A percentile compares a stretch with the other conserved stretches of the same genome.
These are phyloP conservation scores for Noctua janthina DNA, from an alignment of 2,888 invertebrate species.

Conservation along the genomic window DNA sequence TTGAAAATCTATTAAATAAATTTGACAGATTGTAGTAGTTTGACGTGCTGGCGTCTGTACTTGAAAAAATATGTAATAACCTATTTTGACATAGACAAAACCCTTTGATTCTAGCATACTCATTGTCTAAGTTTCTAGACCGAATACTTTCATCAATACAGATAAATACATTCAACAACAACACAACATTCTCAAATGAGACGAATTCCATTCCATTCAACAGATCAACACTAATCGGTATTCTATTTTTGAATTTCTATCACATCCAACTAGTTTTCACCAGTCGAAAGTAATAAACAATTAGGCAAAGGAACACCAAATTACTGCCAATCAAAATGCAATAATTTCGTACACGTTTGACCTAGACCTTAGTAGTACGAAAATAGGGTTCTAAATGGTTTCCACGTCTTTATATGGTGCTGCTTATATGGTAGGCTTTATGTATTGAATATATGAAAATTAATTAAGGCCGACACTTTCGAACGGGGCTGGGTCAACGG, in stretches of 20 bases:
- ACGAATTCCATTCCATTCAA: slow-evolving; percentile 14
- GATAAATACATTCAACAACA: background rate
- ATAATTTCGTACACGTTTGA: slow-evolving; percentile 65
- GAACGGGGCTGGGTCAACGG: slow-evolving; percentile 63
- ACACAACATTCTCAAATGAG: slow-evolving; percentile 24
- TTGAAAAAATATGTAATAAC: background rate
- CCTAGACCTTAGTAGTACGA: slow-evolving; percentile 70
- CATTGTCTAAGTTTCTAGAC: slow-evolving; percentile 12
- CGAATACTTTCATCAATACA: slow-evolving; percentile 3
- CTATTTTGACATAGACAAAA: background rate
- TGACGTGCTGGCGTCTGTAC: too few species aligned
- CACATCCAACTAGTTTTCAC: slow-evolving; percentile 36
- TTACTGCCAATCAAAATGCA: slow-evolving; percentile 57
- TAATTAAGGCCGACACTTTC: slow-evolving; percentile 73
- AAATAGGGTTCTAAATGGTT: slow-evolving; percentile 45
- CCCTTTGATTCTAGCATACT: background rate
- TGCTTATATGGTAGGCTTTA: slow-evolving; percentile 64
- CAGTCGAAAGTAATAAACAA: slow-evolving; percentile 48
- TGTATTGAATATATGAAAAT: slow-evolving; percentile 71
- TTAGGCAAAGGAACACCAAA: slow-evolving; percentile 46
- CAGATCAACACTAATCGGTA: slow-evolving; percentile 23
- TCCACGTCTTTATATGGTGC: slow-evolving; percentile 25
- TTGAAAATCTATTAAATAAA: too few species aligned
- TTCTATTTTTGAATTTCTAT: slow-evolving; percentile 47
- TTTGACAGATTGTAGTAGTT: too few species aligned